A percentile compares a stretch with the other conserved stretches of the same genome.
These are phyloP conservation scores for Cyanoderma ruficeps DNA, from an alignment of 2,113 vertebrate genomes.

Conservation along the genomic window DNA sequence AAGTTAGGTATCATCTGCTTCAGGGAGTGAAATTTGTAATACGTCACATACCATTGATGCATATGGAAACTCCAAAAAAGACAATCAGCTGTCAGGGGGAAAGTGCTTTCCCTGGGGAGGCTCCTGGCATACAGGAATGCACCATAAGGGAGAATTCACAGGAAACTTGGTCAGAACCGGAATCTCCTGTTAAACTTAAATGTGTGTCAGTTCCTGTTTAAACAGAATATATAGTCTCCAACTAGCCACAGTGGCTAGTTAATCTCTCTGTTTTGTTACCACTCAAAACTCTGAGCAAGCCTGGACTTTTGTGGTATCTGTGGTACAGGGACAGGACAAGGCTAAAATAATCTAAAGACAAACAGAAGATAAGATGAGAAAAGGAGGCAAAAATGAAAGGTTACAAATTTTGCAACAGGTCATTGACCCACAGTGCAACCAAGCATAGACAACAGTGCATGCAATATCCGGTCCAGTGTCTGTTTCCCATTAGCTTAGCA, in stretches of 20 bases:
- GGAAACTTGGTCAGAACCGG: neutral
- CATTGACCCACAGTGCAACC: neutral
- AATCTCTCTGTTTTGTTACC: neutral
- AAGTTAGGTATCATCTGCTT: neutral
- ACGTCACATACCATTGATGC: neutral
- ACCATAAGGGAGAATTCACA: neutral
- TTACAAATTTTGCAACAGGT: neutral
- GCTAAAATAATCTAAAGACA: neutral
- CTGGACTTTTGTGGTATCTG: neutral
- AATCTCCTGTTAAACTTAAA: neutral
- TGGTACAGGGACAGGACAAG: neutral
- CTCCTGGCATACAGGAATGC: neutral
- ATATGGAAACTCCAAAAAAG: neutral
- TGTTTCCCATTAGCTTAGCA: neutral
- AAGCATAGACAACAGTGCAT: neutral
- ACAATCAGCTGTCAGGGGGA: neutral
- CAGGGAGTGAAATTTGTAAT: neutral
- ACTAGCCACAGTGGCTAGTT: neutral
- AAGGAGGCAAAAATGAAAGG: neutral
- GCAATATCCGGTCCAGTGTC: neutral
- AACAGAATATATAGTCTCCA: neutral
- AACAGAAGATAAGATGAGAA: neutral
- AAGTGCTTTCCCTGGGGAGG: neutral
- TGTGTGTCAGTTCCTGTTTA: neutral
- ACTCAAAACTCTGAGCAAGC: neutral